Conservation (phyloP, 2,113 vertebrate species). For the Leucopternis melanops region DNA sequence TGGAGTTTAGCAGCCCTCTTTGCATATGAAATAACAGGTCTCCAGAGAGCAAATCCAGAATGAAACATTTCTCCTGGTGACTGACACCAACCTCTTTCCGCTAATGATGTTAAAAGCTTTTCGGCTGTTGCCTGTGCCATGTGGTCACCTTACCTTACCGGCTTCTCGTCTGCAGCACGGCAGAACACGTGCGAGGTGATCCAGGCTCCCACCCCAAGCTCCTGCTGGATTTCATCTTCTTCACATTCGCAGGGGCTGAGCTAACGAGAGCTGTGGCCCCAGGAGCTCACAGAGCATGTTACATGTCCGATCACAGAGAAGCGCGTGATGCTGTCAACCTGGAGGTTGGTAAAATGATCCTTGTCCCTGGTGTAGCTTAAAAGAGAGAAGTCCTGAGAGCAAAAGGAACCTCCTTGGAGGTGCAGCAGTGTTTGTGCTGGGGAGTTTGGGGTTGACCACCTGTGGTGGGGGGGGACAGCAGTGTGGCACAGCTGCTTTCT, state of each 20-base stretch:
- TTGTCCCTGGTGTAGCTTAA: neutral
- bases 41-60: neutral
- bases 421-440: neutral
- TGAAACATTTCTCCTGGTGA: neutral
- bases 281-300: accelerated
- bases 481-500: accelerated
- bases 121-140: accelerated
- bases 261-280: neutral
- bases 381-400: neutral
- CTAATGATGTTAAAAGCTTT: neutral
- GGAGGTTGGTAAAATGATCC: neutral
- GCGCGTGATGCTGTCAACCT: accelerated
- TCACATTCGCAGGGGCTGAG: neutral
- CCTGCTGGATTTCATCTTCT: neutral
- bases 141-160: neutral
- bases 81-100: neutral
- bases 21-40: neutral
- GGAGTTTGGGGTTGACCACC: neutral
- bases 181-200: neutral
- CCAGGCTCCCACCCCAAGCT: accelerated
- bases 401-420: neutral
- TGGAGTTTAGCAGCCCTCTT: neutral
- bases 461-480: neutral
- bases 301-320: neutral
- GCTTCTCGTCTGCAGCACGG: neutral